These are phyloP conservation scores for Poeciliopsis retropinna DNA, from an alignment of 2,113 vertebrate species.

Conservation along the genomic window DNA sequence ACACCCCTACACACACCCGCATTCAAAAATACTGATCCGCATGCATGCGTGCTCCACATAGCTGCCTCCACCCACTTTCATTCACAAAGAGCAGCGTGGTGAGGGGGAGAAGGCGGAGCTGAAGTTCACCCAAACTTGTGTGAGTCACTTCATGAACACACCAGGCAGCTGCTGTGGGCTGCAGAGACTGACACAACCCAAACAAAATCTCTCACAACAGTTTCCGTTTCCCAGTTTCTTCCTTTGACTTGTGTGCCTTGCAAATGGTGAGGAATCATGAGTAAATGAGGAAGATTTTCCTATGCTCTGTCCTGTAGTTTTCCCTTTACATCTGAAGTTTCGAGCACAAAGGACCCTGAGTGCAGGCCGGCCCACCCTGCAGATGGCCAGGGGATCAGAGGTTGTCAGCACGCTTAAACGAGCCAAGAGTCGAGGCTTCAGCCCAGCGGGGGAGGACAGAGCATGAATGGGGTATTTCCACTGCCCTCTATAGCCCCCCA, in stretches of 20 bases:
- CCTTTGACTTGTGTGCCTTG: constrained; percentile 34
- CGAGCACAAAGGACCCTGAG: constrained; percentile 70
- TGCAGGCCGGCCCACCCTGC: constrained; percentile 84
- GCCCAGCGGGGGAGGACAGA: constrained; percentile 74
- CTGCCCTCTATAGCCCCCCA: constrained; percentile 86
- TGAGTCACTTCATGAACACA: constrained; percentile 48
- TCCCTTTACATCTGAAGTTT: constrained; percentile 61
- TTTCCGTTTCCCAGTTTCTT: background rate
- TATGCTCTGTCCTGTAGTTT: constrained; percentile 22
- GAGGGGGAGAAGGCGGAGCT: constrained; percentile 50
- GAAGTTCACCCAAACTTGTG: constrained; percentile 30
- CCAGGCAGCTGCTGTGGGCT: constrained; percentile 25
- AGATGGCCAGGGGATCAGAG: constrained; percentile 90
- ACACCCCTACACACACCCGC: constrained; percentile 5
- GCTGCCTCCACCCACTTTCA: constrained; percentile 58
- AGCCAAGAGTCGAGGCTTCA: constrained; percentile 74
- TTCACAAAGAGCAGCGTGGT: constrained; percentile 59
- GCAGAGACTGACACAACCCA: constrained; percentile 17
- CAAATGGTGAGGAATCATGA: constrained; percentile 44
- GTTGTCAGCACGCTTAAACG: constrained; percentile 89
- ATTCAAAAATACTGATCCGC: constrained; percentile 27
- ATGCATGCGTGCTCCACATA: constrained; percentile 24
- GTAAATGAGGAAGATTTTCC: constrained; percentile 12
- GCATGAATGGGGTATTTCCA: constrained; percentile 88
- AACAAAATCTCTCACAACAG: background rate